phyloP scores from a whole-genome alignment of 2,888 invertebrate genomes.

The Agrotis segetum region DNA sequence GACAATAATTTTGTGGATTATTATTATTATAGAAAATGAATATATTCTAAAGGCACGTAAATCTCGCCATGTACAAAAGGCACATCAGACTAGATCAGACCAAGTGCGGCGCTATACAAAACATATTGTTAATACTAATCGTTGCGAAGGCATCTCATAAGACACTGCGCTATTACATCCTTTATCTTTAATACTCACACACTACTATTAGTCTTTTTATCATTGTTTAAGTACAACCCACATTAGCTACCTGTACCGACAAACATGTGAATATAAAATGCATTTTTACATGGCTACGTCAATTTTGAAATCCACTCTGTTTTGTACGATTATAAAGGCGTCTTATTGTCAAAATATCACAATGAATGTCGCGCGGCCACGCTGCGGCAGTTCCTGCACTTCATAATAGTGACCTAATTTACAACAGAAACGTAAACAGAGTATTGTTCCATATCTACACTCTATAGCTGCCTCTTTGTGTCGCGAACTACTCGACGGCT shows the following conservation, averaged over 20 bases:
- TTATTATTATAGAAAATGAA: background rate
- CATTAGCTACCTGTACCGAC: constrained; percentile 51
- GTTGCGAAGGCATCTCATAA: constrained; percentile 81
- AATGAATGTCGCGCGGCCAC: constrained; percentile 68
- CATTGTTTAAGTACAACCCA: constrained; percentile 84
- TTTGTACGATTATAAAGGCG: constrained; percentile 74
- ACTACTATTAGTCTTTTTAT: constrained; percentile 81
- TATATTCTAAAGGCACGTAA: constrained; percentile 33
- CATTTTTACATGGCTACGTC: constrained; percentile 64
- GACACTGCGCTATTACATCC: constrained; percentile 73
- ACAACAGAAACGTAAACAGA: constrained; percentile 54
- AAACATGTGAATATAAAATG: constrained; percentile 66
- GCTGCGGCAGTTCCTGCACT: constrained; percentile 43
- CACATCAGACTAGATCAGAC: constrained; percentile 46
- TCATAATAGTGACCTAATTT: constrained; percentile 40
- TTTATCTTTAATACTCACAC: constrained; percentile 80
- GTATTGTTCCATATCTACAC: constrained; percentile 59
- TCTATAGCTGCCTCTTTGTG: constrained; percentile 71
- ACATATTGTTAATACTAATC: constrained; percentile 82
- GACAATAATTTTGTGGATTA: constrained; percentile 9
- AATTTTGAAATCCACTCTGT: constrained; percentile 67
- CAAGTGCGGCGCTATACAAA: constrained; percentile 73
- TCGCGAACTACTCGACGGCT: constrained; percentile 18
- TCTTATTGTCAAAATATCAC: constrained; percentile 89
- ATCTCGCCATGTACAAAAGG: constrained; percentile 27